Conservation (phyloP, 2,797 vertebrate species). For the Sardinella longiceps region DNA sequence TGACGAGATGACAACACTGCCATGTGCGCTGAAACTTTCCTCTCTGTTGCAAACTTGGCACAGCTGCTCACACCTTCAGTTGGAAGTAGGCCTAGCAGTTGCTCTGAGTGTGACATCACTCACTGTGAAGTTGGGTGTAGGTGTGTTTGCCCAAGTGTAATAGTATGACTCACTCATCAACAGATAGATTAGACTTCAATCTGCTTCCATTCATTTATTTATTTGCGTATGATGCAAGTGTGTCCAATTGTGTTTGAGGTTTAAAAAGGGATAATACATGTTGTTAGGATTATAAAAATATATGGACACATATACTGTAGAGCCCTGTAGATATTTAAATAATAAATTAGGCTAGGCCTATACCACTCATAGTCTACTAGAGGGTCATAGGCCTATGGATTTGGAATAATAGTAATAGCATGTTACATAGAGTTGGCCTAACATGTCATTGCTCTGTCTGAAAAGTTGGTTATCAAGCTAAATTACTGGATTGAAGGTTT, state of each 20-base stretch:
- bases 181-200: background rate
- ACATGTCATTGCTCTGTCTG: too few relatives aligned
- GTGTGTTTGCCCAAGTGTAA: background rate
- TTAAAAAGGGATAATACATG: too few relatives aligned
- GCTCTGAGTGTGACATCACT: background rate
- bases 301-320: too few relatives aligned
- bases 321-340: too few relatives aligned
- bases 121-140: background rate
- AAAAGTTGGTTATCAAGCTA: background rate
- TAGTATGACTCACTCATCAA: background rate
- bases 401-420: background rate
- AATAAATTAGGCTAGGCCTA: too few relatives aligned
- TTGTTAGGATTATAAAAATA: too few relatives aligned
- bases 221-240: background rate
- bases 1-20: background rate
- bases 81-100: background rate
- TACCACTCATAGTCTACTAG: background rate
- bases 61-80: background rate
- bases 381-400: background rate
- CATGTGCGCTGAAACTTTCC: background rate
- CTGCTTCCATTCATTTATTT: background rate
- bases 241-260: background rate
- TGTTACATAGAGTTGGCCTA: background rate
- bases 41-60: background rate
- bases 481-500: background rate